Percentiles rank a stretch among this genome's conserved stretches.
These are phyloP conservation scores for Ostrea edulis DNA, from an alignment of 1,140 invertebrate genomes.

Conservation along the genomic window DNA sequence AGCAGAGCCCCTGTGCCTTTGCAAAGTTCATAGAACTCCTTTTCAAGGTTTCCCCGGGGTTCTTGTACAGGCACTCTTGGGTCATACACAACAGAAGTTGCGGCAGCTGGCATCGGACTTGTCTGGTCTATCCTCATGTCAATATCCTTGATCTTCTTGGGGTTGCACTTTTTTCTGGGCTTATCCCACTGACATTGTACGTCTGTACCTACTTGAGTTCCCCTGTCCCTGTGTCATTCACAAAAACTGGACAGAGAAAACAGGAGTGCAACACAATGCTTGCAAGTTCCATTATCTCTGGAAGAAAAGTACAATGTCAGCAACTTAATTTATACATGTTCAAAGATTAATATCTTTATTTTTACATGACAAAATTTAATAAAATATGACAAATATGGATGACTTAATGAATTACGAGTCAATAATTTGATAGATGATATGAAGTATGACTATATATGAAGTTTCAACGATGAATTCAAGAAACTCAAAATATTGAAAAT, in stretches of 20 bases:
- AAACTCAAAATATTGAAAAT: too few species aligned
- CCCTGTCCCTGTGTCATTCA: conserved; percentile 42
- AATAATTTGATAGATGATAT: too few species aligned
- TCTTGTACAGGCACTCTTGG: not conserved
- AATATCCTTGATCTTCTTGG: not conserved
- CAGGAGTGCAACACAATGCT: conserved; percentile 43
- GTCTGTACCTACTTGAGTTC: conserved; percentile 48
- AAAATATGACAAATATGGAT: too few species aligned
- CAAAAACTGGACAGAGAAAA: conserved; percentile 37
- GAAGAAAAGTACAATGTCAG: too few species aligned
- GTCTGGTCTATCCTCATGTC: not conserved
- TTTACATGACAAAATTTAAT: too few species aligned
- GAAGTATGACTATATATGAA: too few species aligned
- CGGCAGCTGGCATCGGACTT: not conserved
- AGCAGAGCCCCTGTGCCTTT: conserved; percentile 44
- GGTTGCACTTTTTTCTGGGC: not conserved
- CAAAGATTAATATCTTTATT: too few species aligned
- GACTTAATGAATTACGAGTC: too few species aligned
- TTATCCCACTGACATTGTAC: conserved; percentile 26
- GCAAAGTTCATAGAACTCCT: conserved; percentile 13
- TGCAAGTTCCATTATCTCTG: too few species aligned
- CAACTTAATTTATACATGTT: too few species aligned
- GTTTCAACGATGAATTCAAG: too few species aligned
- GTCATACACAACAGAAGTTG: not conserved
- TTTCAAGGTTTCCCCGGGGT: conserved; percentile 13